phyloP scores from a whole-genome alignment of 1,140 invertebrate species.

The Pseudomyrmex pallidus region DNA sequence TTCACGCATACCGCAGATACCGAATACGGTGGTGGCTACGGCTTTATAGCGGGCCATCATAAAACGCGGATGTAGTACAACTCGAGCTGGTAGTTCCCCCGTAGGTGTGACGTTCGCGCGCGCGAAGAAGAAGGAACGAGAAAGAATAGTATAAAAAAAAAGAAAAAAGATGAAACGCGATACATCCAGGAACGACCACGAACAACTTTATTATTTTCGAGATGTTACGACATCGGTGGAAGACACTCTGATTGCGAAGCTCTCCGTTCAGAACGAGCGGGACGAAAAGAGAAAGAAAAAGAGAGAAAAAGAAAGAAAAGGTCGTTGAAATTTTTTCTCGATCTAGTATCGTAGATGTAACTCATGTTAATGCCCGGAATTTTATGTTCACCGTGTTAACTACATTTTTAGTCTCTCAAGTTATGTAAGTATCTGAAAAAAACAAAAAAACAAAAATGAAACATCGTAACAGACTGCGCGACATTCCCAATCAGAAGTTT shows the following conservation, averaged over 20 bases:
- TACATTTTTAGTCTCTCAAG: not conserved
- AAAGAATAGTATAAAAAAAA: not conserved
- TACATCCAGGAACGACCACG: conserved; percentile 37
- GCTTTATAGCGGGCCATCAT: conserved; percentile 77
- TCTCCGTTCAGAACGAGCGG: not conserved
- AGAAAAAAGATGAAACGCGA: not conserved
- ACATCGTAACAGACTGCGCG: not conserved
- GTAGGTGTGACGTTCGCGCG: conserved; percentile 62
- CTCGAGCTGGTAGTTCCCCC: conserved; percentile 41
- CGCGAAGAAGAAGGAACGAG: conserved; percentile 38
- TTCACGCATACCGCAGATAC: conserved; percentile 74
- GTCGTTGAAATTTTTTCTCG: not conserved
- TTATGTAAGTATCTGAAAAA: conserved; percentile 26
- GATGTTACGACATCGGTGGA: conserved; percentile 58
- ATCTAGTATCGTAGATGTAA: not conserved
- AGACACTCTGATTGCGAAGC: not conserved
- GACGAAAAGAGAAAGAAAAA: not conserved
- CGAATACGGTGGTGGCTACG: conserved; percentile 74
- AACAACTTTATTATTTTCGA: conserved; percentile 75
- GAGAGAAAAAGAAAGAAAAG: not conserved
- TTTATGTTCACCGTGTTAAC: not conserved
- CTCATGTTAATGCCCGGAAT: not conserved
- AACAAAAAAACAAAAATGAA: conserved; percentile 6
- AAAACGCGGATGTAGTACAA: conserved; percentile 78
- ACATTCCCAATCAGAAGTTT: conserved; percentile 2